Evolutionary conservation across 2,888 invertebrate genomes (phyloP).

Genomic region (Choreutis nemorana): DNA sequence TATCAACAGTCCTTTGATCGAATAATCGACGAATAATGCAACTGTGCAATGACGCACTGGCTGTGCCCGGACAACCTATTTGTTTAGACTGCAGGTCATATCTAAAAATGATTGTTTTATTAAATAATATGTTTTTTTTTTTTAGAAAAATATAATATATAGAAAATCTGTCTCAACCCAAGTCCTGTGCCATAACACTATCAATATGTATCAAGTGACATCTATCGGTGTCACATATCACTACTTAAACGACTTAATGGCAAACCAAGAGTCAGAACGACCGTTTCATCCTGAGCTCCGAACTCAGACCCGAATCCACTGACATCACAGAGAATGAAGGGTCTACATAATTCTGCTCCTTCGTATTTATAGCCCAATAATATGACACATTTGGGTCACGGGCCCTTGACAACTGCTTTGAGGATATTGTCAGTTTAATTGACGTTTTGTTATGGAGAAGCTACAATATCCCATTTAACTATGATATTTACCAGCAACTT

Average conservation of each 20-base stretch:
- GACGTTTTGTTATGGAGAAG: slow-evolving; percentile 11
- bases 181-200: slow-evolving; percentile 15
- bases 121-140: no score
- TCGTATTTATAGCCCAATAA: slow-evolving; percentile 43
- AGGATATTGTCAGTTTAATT: slow-evolving; percentile 20
- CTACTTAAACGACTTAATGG: slow-evolving; percentile 30
- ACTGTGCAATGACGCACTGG: no score
- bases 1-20: no score
- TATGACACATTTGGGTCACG: slow-evolving; percentile 37
- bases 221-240: slow-evolving; percentile 27
- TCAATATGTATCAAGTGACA: slow-evolving; percentile 20
- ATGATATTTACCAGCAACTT: no score
- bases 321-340: slow-evolving; percentile 6
- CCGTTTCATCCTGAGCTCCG: slow-evolving; percentile 3
- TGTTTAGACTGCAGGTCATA: no score
- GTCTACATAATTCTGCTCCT: slow-evolving; percentile 18
- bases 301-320: not conserved
- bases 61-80: no score
- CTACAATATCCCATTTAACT: no score
- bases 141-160: no score
- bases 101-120: no score
- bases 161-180: no score
- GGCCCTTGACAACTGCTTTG: slow-evolving; percentile 20
- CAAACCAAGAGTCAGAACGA: slow-evolving; percentile 16
- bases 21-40: no score